phyloP scores from a whole-genome alignment of 2,797 vertebrate species.

The Lagocephalus sceleratus region DNA sequence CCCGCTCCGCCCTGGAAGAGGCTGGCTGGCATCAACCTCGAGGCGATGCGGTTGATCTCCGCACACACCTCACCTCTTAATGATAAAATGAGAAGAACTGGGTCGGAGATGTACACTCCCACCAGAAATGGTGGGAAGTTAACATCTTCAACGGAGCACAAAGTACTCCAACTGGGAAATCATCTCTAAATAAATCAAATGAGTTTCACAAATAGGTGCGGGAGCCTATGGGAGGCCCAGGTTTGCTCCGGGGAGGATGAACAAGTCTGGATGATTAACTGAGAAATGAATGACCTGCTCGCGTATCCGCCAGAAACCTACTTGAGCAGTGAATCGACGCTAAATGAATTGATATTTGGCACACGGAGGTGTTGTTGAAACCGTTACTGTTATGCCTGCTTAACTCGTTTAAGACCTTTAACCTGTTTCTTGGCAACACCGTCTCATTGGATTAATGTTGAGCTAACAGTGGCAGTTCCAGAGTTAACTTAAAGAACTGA shows the following conservation, averaged over 20 bases:
- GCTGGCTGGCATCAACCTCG: conserved; percentile 58
- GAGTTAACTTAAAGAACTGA: conserved; percentile 8
- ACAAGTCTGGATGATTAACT: conserved; percentile 76
- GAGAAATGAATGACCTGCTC: conserved; percentile 76
- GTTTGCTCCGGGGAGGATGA: conserved; percentile 72
- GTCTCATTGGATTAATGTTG: conserved; percentile 1
- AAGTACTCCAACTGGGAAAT: conserved; percentile 77
- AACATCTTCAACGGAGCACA: conserved; percentile 72
- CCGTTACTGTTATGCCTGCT: conserved; percentile 47
- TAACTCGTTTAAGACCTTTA: conserved; percentile 21
- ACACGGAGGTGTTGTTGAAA: conserved; percentile 40
- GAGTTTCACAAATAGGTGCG: conserved; percentile 78
- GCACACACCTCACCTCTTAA: conserved; percentile 64
- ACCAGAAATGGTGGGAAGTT: conserved; percentile 75
- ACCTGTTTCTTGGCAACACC: conserved; percentile 9
- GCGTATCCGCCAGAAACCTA: conserved; percentile 66
- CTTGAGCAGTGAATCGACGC: conserved; percentile 63
- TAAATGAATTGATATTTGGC: conserved; percentile 65
- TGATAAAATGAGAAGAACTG: conserved; percentile 75
- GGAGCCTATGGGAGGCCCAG: conserved; percentile 70
- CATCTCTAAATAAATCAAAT: conserved; percentile 81
- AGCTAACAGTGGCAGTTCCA: not conserved
- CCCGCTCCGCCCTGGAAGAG: conserved; percentile 49
- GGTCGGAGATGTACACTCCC: conserved; percentile 73
- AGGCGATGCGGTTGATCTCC: conserved; percentile 63